These are phyloP conservation scores for Patagioenas fasciata DNA, from an alignment of 2,113 vertebrate genomes.

Conservation along the genomic window DNA sequence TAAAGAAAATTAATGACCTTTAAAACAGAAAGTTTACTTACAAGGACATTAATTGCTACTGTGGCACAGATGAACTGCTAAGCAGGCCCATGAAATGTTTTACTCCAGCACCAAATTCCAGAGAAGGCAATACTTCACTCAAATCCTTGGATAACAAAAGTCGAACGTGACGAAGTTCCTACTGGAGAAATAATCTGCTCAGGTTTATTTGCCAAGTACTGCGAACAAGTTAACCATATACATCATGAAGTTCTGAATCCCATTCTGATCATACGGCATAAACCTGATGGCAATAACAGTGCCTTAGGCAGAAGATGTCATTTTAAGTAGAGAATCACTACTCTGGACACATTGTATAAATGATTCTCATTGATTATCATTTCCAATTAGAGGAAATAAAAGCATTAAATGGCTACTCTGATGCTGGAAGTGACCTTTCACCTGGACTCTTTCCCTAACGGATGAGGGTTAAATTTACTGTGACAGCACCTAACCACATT, in stretches of 20 bases:
- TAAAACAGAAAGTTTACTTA: conserved; percentile 57
- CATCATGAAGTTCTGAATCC: conserved; percentile 80
- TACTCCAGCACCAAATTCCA: not conserved
- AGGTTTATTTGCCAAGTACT: conserved; percentile 47
- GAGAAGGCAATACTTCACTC: conserved; percentile 29
- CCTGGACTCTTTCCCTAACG: conserved; percentile 71
- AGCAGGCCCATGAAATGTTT: conserved; percentile 11
- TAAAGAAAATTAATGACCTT: conserved; percentile 71
- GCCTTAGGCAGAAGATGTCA: conserved; percentile 46
- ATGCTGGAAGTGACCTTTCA: conserved; percentile 74
- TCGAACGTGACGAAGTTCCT: conserved; percentile 50
- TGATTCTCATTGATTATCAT: conserved; percentile 76
- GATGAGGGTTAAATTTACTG: conserved; percentile 81
- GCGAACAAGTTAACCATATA: conserved; percentile 68
- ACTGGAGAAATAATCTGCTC: conserved; percentile 61
- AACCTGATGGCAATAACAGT: conserved; percentile 58
- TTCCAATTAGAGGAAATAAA: conserved; percentile 81
- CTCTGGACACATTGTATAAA: conserved; percentile 77
- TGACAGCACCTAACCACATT: conserved; percentile 82
- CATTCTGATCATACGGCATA: conserved; percentile 74
- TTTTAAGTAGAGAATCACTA: conserved; percentile 77
- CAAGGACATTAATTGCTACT: conserved; percentile 64
- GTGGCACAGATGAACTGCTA: conserved; percentile 7
- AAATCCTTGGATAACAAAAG: conserved; percentile 69
- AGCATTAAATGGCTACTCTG: conserved; percentile 76